phyloP scores from a whole-genome alignment of 2,797 vertebrate genomes.

The Lophius americanus region DNA sequence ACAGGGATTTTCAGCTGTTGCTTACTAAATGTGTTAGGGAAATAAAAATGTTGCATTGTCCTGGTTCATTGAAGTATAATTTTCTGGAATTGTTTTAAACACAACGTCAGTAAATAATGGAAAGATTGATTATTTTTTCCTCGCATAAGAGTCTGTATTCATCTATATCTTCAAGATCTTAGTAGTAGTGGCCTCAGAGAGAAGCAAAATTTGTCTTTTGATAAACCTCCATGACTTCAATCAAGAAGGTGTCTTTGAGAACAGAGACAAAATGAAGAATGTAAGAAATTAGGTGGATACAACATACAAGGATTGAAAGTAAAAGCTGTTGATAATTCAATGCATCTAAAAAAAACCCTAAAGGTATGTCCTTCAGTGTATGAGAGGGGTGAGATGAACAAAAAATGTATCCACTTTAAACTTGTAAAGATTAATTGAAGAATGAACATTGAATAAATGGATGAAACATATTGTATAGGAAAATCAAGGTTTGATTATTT shows the following conservation, averaged over 20 bases:
- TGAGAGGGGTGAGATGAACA: too few relatives aligned
- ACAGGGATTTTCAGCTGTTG: slow-evolving; percentile 35
- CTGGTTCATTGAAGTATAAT: slow-evolving; percentile 9
- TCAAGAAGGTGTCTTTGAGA: neutral
- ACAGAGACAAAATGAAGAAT: neutral
- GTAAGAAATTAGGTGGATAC: too few relatives aligned
- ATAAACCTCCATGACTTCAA: neutral
- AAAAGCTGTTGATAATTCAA: too few relatives aligned
- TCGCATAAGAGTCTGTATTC: neutral
- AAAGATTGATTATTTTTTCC: slow-evolving; percentile 1
- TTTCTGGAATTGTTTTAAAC: slow-evolving; percentile 1
- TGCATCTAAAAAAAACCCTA: too few relatives aligned
- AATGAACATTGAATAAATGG: neutral
- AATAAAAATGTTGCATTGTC: slow-evolving; percentile 20
- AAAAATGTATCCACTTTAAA: too few relatives aligned
- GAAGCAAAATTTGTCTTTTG: neutral
- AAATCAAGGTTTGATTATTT: neutral
- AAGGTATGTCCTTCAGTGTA: too few relatives aligned
- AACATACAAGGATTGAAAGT: too few relatives aligned
- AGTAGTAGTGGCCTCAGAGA: neutral
- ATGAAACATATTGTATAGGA: too few relatives aligned
- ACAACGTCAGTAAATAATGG: slow-evolving; percentile 20
- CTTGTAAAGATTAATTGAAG: too few relatives aligned
- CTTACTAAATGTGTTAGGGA: slow-evolving; percentile 6
- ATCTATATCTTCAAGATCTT: neutral